Conservation (phyloP, 2,113 vertebrate genomes). For the Eudyptes chrysolophus region DNA sequence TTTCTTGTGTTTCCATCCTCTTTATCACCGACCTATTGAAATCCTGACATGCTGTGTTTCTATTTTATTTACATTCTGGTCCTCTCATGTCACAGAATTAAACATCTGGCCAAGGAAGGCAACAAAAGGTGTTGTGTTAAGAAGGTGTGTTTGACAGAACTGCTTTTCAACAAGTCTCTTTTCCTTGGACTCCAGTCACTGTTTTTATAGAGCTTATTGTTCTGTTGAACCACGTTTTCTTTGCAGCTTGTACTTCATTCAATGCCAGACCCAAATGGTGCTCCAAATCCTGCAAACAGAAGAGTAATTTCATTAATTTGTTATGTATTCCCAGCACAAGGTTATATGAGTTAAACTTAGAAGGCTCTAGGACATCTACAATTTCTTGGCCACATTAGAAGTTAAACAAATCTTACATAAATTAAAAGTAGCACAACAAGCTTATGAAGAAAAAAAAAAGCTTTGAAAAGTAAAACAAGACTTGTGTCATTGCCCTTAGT, state of each 20-base stretch:
- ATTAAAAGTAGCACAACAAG: neutral
- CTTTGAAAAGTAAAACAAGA: conserved; percentile 7
- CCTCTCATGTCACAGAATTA: conserved; percentile 78
- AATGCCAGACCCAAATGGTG: conserved; percentile 94
- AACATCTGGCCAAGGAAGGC: conserved; percentile 80
- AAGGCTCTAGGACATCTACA: neutral
- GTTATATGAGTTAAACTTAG: neutral
- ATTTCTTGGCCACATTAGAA: neutral
- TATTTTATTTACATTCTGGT: conserved; percentile 74
- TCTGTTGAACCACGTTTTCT: conserved; percentile 99
- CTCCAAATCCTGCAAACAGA: conserved; percentile 88
- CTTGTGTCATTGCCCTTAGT: neutral
- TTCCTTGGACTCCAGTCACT: conserved; percentile 94
- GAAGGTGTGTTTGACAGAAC: conserved; percentile 56
- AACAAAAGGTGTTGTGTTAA: conserved; percentile 77
- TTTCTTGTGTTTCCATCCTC: conserved; percentile 54
- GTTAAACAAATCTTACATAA: neutral
- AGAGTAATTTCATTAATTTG: neutral
- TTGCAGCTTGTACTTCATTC: conserved; percentile 96
- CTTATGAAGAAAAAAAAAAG: neutral
- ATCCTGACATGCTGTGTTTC: conserved; percentile 71
- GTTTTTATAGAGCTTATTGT: conserved; percentile 99
- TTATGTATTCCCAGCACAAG: neutral
- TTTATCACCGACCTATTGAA: conserved; percentile 70
- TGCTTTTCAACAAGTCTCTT: conserved; percentile 90